Evolutionary conservation across 2,888 invertebrate species (phyloP), one percentile per base, ranked within the genome.

Genomic region (Caenorhabditis japonica): DNA sequence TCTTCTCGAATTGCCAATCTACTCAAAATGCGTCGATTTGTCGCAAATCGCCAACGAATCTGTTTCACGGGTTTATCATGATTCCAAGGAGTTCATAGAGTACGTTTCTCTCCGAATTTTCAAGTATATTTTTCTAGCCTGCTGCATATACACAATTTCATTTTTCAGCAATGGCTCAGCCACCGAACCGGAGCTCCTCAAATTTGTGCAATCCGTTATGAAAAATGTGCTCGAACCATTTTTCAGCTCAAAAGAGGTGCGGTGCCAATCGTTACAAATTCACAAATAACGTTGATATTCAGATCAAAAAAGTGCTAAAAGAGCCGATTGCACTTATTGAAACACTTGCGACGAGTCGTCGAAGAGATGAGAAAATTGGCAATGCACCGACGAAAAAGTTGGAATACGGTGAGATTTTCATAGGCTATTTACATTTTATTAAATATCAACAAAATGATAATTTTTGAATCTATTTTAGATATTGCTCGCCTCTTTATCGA

Each of bases 261-360:
- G 23, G 4, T 8, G 10, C 3, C n/a, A 4, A n/a, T 38, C 4
- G 4, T 13, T 15, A 12, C 38, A n/a, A 12, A 3, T 58, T 58
- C 12, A n/a, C n/a, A n/a, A n/a, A n/a, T n/a, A n/a, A n/a, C n/a
- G n/a, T n/a, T n/a, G n/a, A n/a, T n/a, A n/a, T n/a, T n/a, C 43
- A 58, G 56, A 59, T 59, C 10, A 15, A 34, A 39, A 36, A 39
- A 7, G 47, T 59, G 8, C 8, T 47, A 10, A 25, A 47, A 7
- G 12, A n/a, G 39, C 39, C 39, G 7, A 39, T 30, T 10, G 30
- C 19, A 13, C 44, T 56, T 2, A n/a, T 56, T 8, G 12, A 2
- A 8, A 30, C 44, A 19, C 34, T 56, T 7, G 5, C 34, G 7
- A 15, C 15, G 7, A 56, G 56, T 23, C 19, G 13, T n/a, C n/a